A percentile compares a stretch with the other conserved stretches of the same genome.
Conservation (phyloP, 2,113 vertebrate species). For the Myiagra hebetior region DNA sequence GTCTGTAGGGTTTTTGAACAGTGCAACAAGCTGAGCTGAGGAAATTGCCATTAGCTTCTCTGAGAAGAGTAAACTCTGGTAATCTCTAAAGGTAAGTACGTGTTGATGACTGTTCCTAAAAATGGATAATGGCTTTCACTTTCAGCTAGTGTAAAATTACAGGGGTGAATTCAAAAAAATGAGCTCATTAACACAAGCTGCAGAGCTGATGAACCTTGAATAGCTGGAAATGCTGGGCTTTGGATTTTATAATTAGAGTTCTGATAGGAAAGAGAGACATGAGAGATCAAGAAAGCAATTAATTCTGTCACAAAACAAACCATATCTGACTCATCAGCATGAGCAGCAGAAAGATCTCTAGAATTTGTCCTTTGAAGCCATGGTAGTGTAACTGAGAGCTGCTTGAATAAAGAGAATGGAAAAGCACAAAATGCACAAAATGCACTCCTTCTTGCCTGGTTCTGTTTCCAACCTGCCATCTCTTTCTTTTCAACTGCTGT, state of each 20-base stretch:
- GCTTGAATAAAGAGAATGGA: background rate
- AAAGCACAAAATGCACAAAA: background rate
- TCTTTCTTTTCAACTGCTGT: background rate
- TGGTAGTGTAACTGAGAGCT: background rate
- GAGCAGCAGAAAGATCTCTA: background rate
- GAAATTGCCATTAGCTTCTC: background rate
- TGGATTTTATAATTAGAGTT: background rate
- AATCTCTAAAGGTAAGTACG: background rate
- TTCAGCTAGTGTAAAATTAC: background rate
- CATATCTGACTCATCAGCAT: background rate
- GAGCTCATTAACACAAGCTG: background rate
- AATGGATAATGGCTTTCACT: background rate
- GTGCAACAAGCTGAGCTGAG: background rate
- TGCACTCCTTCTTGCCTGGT: background rate
- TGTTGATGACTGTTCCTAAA: background rate
- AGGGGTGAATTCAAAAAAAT: background rate
- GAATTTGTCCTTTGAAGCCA: background rate
- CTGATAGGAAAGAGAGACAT: background rate
- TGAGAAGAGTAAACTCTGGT: background rate
- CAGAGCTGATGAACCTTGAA: background rate
- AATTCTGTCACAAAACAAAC: background rate
- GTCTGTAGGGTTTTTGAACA: accelerated
- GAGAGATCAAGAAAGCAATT: background rate
- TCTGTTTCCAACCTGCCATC: background rate
- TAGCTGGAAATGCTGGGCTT: background rate